A percentile compares a stretch with the other conserved stretches of the same genome.
Evolutionary conservation across 2,888 invertebrate species (phyloP).

Genomic region (Chelonus formosanus): DNA sequence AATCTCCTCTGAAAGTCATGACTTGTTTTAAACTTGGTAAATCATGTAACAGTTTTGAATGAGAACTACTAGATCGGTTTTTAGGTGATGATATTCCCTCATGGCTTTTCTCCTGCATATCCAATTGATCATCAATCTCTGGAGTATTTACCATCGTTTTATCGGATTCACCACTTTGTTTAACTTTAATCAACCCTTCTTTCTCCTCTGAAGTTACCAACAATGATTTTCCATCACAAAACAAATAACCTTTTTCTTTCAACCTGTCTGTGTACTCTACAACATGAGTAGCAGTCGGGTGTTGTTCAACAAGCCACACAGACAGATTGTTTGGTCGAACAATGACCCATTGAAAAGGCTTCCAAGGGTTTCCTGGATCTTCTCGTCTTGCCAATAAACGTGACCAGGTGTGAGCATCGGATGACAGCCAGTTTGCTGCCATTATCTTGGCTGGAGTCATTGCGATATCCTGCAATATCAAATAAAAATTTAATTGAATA

Average conservation of each 20-base stretch:
- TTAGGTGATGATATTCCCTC: background rate
- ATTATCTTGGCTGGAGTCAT: slow-evolving; percentile 80
- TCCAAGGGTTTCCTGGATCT: slow-evolving; percentile 69
- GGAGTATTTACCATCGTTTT: slow-evolving; percentile 49
- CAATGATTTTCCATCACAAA: slow-evolving; percentile 73
- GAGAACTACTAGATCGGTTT: background rate
- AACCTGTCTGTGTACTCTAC: slow-evolving; percentile 76
- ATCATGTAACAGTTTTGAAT: slow-evolving; percentile 23
- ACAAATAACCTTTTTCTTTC: slow-evolving; percentile 74
- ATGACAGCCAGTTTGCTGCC: slow-evolving; percentile 84
- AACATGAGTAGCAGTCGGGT: slow-evolving; percentile 72
- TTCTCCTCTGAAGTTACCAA: slow-evolving; percentile 53
- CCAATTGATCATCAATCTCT: background rate
- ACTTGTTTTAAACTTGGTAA: slow-evolving; percentile 15
- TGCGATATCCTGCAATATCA: slow-evolving; percentile 50
- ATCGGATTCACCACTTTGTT: too few species aligned
- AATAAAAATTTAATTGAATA: too few species aligned
- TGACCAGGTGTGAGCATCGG: slow-evolving; percentile 78
- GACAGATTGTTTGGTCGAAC: slow-evolving; percentile 70
- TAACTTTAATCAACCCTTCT: background rate
- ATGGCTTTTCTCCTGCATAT: background rate
- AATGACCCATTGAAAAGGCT: slow-evolving; percentile 84
- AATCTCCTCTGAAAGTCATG: slow-evolving; percentile 50
- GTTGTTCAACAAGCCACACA: slow-evolving; percentile 82
- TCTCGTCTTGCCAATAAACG: slow-evolving; percentile 74